Base-by-base conservation (phyloP, 2,888 invertebrate genomes). In the Mythimna albipuncta region DNA sequence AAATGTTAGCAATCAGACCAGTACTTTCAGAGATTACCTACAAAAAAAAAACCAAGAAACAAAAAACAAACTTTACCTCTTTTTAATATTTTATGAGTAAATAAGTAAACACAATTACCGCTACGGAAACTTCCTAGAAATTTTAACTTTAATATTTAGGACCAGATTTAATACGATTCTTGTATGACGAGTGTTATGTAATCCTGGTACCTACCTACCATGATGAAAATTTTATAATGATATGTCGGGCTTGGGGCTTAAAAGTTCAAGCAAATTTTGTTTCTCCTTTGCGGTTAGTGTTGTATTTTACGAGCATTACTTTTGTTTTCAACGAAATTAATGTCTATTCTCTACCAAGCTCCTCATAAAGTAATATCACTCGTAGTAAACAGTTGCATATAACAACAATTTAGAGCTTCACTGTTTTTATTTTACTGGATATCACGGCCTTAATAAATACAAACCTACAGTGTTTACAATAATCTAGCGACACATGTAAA, bases 141-240 rank as follows among this genome's bases (percentile, higher is more conserved):
- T 64, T 21, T 16, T 5, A 61, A 61, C 75, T 83, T 71, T 74
- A 66, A 55, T 19, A 50, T 69, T 77, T 71, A 78, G 63, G 55
- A 59, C 50, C 70, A 69, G 52, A 68, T 55, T 65, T 73, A 70
- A 65, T 70, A 72, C 61, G 13, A 61, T 68, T 52, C 35, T 55
- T 70, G 55, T 47, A 52, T 59, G 61, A 78, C 58, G 9, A 55
- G 19, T 21, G 58, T 74, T 64, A 41, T 19, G 70, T 68, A 65
- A 82, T 64, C 19, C 11, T 35, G 59, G 54, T 35, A 58, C 13
- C 3, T 13, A 47, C 16, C 16, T 16, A 47, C 62, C 58, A 38
- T 66, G 38, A n/a, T 59, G 32, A 44, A 69, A 57, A 77, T 66
- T 69, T 65, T 69, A 32, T 61, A 72, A 68, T 71, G 44, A 57